These are phyloP conservation scores for Hirundo rustica DNA, from an alignment of 2,797 vertebrate species.

Conservation along the genomic window DNA sequence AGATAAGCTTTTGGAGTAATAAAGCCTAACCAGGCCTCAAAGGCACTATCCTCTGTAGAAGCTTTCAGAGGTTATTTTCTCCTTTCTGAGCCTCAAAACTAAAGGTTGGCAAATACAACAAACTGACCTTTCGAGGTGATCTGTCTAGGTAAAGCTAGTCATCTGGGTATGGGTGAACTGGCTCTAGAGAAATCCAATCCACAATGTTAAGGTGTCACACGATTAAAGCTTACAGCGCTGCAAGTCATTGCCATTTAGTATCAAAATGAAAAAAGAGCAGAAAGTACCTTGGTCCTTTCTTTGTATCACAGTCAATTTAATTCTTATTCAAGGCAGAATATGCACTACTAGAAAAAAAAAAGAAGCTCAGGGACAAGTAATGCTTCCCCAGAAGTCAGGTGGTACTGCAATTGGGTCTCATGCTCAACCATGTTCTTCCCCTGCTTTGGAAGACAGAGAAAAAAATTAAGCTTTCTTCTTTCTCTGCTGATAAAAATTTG, in stretches of 20 bases:
- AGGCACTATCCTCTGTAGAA: neutral
- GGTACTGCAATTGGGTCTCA: neutral
- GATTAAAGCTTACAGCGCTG: neutral
- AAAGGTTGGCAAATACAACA: neutral
- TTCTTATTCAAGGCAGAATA: neutral
- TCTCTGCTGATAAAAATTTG: neutral
- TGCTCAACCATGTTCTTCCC: neutral
- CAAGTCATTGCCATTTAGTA: neutral
- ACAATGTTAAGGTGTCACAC: accelerated
- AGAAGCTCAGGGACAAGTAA: neutral
- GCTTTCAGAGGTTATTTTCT: neutral
- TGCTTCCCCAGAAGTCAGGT: neutral
- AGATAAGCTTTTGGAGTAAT: neutral
- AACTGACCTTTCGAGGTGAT: neutral
- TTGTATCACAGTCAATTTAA: neutral
- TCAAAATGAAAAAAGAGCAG: neutral
- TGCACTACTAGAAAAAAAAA: neutral
- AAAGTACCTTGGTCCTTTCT: neutral
- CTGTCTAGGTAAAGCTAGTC: neutral
- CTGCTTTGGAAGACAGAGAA: neutral
- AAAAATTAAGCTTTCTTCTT: neutral
- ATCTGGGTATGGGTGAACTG: neutral
- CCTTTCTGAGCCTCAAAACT: neutral
- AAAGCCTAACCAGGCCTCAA: neutral
- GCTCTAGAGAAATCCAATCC: neutral